Base-by-base conservation (phyloP, 2,113 vertebrate genomes). In the Nanorana parkeri region DNA sequence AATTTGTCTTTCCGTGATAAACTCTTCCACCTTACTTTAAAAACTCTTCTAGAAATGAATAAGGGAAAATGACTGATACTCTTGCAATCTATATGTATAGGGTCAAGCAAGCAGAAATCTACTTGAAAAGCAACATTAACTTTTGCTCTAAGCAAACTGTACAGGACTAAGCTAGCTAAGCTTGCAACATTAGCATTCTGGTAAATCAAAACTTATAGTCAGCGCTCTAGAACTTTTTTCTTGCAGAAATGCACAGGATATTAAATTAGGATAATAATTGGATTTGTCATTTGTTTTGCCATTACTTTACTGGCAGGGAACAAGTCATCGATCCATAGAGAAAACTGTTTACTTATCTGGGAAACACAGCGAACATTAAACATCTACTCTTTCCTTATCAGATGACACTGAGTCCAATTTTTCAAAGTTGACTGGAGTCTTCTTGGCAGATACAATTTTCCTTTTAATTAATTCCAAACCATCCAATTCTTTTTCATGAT, bases 261-360 rank as follows among this genome's bases (percentile, higher is more conserved):
- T 23, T 41, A 75, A 75, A 61, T 61, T 61, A 19, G 55, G 20
- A 61, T 60, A 75, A 75, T 24, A 61, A 75, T 61, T 75, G 72
- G 28, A 61, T 75, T 75, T 61, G 56, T 60, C 71, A 61, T 75
- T 15, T 56, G 26, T 74, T 54, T 19, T 24, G 60, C 26, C 28
- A n/a, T 36, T 58, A 21, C 54, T 58, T 26, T 74, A 20, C 71
- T 23, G 56, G 17, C 29, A 24, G n/a, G 15, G 26, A 75, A 61
- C 72, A 41, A 24, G 60, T 61, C 56, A 75, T 41, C 23, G 55
- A 75, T 60, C 72, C 28, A 23, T 16, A 61, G 13, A 16, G 2
- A 17, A 56, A 74, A 21, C 0, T 61, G 29, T 61, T 41, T 61
- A 21, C 28, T 60, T 21, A 75, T 61, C 72, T n/a, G 5, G 29